Evolutionary conservation across 2,888 invertebrate species (phyloP).

Genomic region (Idaea aversata): DNA sequence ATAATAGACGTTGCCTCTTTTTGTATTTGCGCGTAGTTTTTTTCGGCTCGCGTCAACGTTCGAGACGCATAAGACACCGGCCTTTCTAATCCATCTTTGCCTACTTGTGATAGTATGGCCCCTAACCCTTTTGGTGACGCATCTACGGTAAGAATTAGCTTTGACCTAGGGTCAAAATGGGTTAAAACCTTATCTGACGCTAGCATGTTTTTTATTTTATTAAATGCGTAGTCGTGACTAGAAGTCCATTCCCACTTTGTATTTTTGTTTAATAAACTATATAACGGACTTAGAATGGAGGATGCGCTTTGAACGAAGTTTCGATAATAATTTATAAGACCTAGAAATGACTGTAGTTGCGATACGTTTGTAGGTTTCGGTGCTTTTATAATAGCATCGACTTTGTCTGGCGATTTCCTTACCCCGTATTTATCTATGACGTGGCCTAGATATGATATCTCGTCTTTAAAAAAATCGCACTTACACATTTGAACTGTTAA

Average conservation of each 20-base stretch:
- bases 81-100: slow-evolving; percentile 12
- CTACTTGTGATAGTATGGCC: slow-evolving; percentile 24
- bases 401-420: no score
- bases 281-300: no score
- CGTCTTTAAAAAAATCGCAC: slow-evolving; percentile 9
- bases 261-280: no score
- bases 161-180: slow-evolving; percentile 25
- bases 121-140: slow-evolving; percentile 30
- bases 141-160: slow-evolving; percentile 30
- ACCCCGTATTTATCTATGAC: no score
- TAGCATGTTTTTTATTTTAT: slow-evolving; percentile 19
- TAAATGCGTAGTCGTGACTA: slow-evolving; percentile 19
- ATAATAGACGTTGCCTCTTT: slow-evolving; percentile 16
- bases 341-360: not conserved
- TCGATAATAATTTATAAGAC: no score
- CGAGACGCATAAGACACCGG: no score
- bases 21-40: slow-evolving; percentile 13
- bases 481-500: no score
- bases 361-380: no score
- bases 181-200: slow-evolving; percentile 24
- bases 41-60: no score
- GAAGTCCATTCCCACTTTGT: slow-evolving; percentile 9
- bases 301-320: not conserved
- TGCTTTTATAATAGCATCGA: no score
- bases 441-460: not conserved